Conservation (phyloP, 2,797 vertebrate genomes). For the Microchirus variegatus region DNA sequence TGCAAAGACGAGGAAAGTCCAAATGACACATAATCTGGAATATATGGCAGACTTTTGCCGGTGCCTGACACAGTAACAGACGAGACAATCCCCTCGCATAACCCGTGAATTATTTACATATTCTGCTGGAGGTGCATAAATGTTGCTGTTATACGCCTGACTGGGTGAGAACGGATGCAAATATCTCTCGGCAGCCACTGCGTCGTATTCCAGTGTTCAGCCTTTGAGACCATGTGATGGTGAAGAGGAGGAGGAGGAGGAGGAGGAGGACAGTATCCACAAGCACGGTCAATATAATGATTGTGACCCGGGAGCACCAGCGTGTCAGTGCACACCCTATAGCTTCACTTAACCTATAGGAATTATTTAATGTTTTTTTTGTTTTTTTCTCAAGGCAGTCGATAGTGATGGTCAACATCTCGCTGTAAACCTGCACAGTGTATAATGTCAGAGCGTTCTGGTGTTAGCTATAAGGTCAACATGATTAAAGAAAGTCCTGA, state of each 20-base stretch:
- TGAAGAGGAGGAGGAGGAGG: background rate
- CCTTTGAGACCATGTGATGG: conserved; percentile 20
- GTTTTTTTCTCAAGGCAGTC: conserved; percentile 51
- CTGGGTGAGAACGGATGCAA: conserved; percentile 49
- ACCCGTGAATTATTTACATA: conserved; percentile 74
- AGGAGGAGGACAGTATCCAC: conserved; percentile 30
- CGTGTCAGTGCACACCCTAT: conserved; percentile 49
- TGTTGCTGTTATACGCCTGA: conserved; percentile 53
- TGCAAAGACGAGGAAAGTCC: conserved; percentile 10
- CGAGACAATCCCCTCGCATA: conserved; percentile 56
- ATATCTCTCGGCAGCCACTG: conserved; percentile 44
- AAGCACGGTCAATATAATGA: conserved; percentile 59
- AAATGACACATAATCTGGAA: background rate
- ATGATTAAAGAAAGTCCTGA: background rate
- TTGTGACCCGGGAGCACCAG: conserved; percentile 43
- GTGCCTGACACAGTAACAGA: conserved; percentile 45
- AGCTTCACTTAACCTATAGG: too few species aligned
- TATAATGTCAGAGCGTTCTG: background rate
- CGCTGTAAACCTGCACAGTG: conserved; percentile 14
- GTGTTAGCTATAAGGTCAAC: too few species aligned
- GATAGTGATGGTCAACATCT: conserved; percentile 49
- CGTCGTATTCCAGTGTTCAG: conserved; percentile 42
- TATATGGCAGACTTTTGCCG: conserved; percentile 38
- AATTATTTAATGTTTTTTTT: too few species aligned
- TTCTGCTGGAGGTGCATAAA: conserved; percentile 52